Evolutionary conservation across 2,797 vertebrate species (phyloP).

Genomic region (Sparus aurata): DNA sequence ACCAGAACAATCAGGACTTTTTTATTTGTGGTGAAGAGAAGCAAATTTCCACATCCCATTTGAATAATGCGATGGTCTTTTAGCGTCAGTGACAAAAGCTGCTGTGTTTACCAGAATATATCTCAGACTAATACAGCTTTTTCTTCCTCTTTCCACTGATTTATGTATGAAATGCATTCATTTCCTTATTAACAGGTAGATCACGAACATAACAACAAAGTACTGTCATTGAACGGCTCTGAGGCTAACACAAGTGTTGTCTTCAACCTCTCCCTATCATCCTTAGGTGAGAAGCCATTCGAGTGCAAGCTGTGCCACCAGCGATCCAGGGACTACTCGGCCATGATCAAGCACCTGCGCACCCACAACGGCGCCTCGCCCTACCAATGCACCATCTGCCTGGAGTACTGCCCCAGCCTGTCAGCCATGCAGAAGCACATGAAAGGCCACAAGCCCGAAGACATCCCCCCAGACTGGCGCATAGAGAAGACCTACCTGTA

Average conservation of each 20-base stretch:
- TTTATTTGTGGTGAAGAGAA: background rate
- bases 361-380: constrained; percentile 98
- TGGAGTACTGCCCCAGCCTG: constrained; percentile 98
- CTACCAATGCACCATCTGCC: constrained; percentile 99
- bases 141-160: constrained; percentile 11
- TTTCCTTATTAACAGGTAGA: constrained; percentile 12
- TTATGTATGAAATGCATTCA: constrained; percentile 3
- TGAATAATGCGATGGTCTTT: background rate
- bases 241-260: constrained; percentile 34
- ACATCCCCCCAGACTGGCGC: constrained; percentile 97
- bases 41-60: background rate
- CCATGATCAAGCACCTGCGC: constrained; percentile 99
- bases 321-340: constrained; percentile 98
- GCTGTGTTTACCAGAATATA: background rate
- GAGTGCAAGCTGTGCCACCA: constrained; percentile 99
- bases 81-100: background rate
- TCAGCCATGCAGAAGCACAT: constrained; percentile 99
- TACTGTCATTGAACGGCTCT: background rate
- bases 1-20: background rate
- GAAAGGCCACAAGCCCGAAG: constrained; percentile 98
- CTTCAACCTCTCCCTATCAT: constrained; percentile 25
- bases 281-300: constrained; percentile 98
- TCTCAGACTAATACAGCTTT: background rate
- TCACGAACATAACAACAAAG: background rate
- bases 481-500: constrained; percentile 99